These are phyloP conservation scores for Myiotriccus ornatus DNA, from an alignment of 2,797 vertebrate species.

Conservation along the genomic window DNA sequence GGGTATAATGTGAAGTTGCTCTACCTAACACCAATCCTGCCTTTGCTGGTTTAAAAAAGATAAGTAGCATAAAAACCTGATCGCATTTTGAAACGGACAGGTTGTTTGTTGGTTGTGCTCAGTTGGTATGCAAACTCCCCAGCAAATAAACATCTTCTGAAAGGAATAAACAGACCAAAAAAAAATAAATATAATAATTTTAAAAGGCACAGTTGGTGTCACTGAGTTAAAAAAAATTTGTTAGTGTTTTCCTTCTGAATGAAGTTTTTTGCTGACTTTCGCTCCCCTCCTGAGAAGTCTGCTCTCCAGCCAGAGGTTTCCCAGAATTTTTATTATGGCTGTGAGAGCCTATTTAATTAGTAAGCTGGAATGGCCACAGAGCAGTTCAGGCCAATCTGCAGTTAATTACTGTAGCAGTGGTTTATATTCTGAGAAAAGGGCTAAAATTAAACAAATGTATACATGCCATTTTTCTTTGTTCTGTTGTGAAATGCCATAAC, in stretches of 20 bases:
- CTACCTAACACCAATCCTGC: background rate
- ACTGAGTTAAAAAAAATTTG: background rate
- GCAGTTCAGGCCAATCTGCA: constrained; percentile 31
- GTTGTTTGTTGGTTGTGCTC: background rate
- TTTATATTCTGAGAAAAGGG: constrained; percentile 62
- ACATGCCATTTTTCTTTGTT: constrained; percentile 38
- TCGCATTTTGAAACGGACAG: background rate
- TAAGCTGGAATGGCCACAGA: constrained; percentile 38
- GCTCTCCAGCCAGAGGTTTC: constrained; percentile 62
- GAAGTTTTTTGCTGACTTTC: constrained; percentile 41
- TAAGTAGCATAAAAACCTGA: background rate
- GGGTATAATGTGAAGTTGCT: background rate
- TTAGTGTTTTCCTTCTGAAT: constrained; percentile 56
- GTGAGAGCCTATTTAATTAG: constrained; percentile 69
- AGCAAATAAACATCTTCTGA: background rate
- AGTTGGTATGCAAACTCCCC: background rate
- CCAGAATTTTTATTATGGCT: constrained; percentile 65
- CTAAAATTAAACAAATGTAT: constrained; percentile 56
- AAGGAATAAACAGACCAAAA: background rate
- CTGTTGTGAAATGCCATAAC: background rate
- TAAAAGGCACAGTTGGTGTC: background rate
- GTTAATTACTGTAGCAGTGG: constrained; percentile 58
- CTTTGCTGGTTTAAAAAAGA: background rate
- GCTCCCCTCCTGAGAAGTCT: constrained; percentile 11
- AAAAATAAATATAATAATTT: background rate